Evolutionary conservation across 2,888 invertebrate genomes (phyloP).

Genomic region (Tolmerus cingulatus): DNA sequence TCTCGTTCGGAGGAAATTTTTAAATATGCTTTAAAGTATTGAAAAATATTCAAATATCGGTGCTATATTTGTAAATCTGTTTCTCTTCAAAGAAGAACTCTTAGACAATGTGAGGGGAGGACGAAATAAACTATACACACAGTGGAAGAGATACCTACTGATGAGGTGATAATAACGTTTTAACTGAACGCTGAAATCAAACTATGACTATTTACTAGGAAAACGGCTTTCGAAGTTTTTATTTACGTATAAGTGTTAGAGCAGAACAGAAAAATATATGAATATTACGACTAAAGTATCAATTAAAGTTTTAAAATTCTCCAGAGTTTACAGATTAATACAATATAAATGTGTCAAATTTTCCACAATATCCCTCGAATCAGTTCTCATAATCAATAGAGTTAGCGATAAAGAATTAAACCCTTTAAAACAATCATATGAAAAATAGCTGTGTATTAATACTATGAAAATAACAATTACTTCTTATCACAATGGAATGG

Average conservation of each 20-base stretch:
- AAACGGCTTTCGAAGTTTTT: constrained; percentile 26
- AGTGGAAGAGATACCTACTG: constrained; percentile 21
- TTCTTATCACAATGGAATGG: constrained; percentile 21
- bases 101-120: not conserved
- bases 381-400: constrained; percentile 12
- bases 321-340: constrained; percentile 10
- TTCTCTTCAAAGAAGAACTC: constrained; percentile 23
- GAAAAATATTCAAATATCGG: constrained; percentile 40
- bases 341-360: constrained; percentile 45
- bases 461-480: constrained; percentile 35
- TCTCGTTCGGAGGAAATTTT: constrained; percentile 22
- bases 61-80: constrained; percentile 42
- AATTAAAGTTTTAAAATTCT: not conserved
- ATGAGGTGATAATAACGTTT: constrained; percentile 17
- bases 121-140: not conserved
- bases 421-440: constrained; percentile 34
- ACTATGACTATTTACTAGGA: constrained; percentile 15
- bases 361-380: constrained; percentile 27
- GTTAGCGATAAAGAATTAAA: constrained; percentile 15
- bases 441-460: constrained; percentile 26
- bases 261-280: not conserved
- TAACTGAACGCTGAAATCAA: not conserved
- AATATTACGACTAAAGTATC: constrained; percentile 1
- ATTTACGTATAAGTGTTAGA: not conserved
- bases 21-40: constrained; percentile 40